A percentile compares a stretch with the other conserved stretches of the same genome.
phyloP scores from a whole-genome alignment of 2,797 vertebrate species.

The Sphaeramia orbicularis region DNA sequence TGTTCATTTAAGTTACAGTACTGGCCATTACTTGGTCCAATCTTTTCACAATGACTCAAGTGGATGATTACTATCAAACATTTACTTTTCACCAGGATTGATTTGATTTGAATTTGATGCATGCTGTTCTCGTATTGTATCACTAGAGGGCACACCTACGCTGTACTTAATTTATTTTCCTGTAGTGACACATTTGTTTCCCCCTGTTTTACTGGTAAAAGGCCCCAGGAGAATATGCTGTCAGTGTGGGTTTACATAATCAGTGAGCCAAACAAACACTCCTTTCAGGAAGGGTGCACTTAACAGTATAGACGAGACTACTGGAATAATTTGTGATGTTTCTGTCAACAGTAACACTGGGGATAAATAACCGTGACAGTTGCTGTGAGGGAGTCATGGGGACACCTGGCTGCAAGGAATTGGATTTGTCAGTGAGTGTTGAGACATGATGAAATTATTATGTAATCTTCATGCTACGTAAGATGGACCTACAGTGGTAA shows the following conservation, averaged over 20 bases:
- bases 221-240: slow-evolving; percentile 87
- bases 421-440: slow-evolving; percentile 78
- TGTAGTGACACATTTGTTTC: no score
- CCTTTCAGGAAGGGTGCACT: slow-evolving; percentile 86
- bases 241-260: slow-evolving; percentile 85
- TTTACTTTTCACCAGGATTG: no score
- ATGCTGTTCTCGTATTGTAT: not conserved
- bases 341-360: slow-evolving; percentile 24
- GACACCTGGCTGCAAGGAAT: slow-evolving; percentile 86
- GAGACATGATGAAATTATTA: not conserved
- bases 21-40: no score
- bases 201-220: slow-evolving; percentile 51
- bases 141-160: slow-evolving; percentile 55
- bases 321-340: no score
- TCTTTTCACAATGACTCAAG: no score
- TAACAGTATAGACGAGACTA: slow-evolving; percentile 33
- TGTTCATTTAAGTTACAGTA: no score
- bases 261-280: slow-evolving; percentile 81
- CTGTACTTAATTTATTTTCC: no score
- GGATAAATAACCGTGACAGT: slow-evolving; percentile 86
- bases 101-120: no score
- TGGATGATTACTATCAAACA: no score
- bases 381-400: slow-evolving; percentile 89
- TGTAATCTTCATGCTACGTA: not conserved
- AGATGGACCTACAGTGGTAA: no score